phyloP scores from a whole-genome alignment of 2,113 vertebrate species.

The Reinhardtius hippoglossoides region DNA sequence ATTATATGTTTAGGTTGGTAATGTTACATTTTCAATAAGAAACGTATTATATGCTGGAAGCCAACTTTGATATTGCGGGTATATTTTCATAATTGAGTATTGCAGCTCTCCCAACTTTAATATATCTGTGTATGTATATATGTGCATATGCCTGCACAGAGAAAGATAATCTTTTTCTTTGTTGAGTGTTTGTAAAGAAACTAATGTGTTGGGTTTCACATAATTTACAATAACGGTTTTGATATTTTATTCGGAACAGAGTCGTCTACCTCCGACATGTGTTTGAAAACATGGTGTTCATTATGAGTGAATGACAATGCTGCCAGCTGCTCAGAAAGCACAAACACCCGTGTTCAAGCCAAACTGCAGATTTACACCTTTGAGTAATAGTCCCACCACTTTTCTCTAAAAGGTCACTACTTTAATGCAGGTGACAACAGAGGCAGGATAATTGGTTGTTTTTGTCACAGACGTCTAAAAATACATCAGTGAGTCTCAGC shows the following conservation, averaged over 20 bases:
- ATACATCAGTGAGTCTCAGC: not conserved
- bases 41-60: not conserved
- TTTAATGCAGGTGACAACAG: not conserved
- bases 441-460: not conserved
- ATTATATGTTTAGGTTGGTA: not conserved
- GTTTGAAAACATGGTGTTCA: not conserved
- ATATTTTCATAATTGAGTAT: not conserved
- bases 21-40: constrained; percentile 19
- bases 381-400: not conserved
- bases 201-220: not conserved
- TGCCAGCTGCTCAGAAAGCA: not conserved
- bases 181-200: not conserved
- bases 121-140: not conserved
- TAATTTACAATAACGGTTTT: not conserved
- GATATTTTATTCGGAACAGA: not conserved
- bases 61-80: not conserved
- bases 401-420: not conserved
- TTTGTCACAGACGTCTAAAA: not conserved
- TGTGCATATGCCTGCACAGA: not conserved
- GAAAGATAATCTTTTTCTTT: constrained; percentile 5
- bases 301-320: not conserved
- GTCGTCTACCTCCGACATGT: not conserved
- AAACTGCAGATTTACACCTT: not conserved
- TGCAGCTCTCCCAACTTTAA: not conserved
- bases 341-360: not conserved